Evolutionary conservation across 2,888 invertebrate species (phyloP), one percentile per base, ranked within the genome.

Genomic region (Conops quadrifasciatus): DNA sequence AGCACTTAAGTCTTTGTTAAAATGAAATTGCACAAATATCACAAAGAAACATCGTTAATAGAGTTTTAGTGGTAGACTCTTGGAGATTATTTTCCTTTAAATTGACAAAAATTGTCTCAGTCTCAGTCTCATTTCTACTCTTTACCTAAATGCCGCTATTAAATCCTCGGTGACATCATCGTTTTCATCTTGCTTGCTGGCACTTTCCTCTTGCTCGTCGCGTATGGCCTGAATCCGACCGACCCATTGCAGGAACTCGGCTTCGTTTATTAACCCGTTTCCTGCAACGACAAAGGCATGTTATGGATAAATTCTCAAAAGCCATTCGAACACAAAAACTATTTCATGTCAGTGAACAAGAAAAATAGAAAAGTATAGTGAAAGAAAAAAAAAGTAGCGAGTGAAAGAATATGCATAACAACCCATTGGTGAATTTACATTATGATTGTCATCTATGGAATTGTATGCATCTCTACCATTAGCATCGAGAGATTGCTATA

Each of bases 111-210:
- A 2, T 49, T 21, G 9, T 53, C 11, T 19, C 21, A n/a, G 2
- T 53, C 21, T 53, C 5, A 21, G 16, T 53, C 21, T 36, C 4
- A 13, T n/a, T 24, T 45, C 24, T 62, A 75, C 76, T n/a, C n/a
- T n/a, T 80, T 81, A 90, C 90, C 90, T 89, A 88, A 96, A 96
- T 78, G 95, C 95, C 72, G 95, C 95, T 79, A 94, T 89, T 77
- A 96, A 88, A 84, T 95, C 95, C 83, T 92, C 91, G 73, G 91
- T 91, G 79, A 90, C 88, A 81, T 91, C 91, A 80, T 91, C 91
- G 75, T 89, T 89, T 66, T 87, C 84, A 67, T 84, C 83, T 71
- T 82, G 79, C 76, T 84, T 85, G 78, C 83, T 84, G 74, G 83
- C 77, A 72, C 86, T 87, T 67, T 88, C 87, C 74, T 87, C 87